These are phyloP conservation scores for Oreohelix idahoensis DNA, from an alignment of 1,140 invertebrate genomes.

Conservation along the genomic window DNA sequence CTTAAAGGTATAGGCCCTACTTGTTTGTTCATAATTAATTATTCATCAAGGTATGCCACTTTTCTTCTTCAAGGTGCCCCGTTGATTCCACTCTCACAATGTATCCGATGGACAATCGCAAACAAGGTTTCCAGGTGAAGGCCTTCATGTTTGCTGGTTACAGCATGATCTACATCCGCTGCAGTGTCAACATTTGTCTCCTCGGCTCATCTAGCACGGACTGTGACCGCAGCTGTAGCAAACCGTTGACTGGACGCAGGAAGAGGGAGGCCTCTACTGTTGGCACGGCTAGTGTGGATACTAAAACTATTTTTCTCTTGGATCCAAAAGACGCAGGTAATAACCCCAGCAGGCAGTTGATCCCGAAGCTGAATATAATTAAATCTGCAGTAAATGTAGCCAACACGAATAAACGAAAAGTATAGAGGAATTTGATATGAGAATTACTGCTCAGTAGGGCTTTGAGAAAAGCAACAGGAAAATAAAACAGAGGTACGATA, in stretches of 20 bases:
- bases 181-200: neutral
- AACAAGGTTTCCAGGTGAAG: neutral
- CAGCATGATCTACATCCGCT: constrained; percentile 12
- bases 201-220: neutral
- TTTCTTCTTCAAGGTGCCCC: too few relatives aligned
- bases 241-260: neutral
- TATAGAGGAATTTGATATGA: too few relatives aligned
- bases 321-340: neutral
- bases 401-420: too few relatives aligned
- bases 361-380: too few relatives aligned
- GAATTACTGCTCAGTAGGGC: too few relatives aligned
- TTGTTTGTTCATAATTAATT: too few relatives aligned
- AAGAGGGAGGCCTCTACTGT: neutral
- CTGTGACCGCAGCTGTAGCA: neutral
- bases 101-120: neutral
- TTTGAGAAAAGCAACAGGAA: too few relatives aligned
- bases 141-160: constrained; percentile 10
- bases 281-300: neutral
- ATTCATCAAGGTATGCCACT: too few relatives aligned
- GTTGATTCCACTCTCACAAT: neutral
- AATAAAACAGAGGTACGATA: too few relatives aligned
- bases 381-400: too few relatives aligned
- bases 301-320: neutral
- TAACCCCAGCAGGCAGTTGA: too few relatives aligned
- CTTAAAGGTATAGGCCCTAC: too few relatives aligned